Evolutionary conservation across 1,140 invertebrate species (phyloP).

Genomic region (Apis mellifera): DNA sequence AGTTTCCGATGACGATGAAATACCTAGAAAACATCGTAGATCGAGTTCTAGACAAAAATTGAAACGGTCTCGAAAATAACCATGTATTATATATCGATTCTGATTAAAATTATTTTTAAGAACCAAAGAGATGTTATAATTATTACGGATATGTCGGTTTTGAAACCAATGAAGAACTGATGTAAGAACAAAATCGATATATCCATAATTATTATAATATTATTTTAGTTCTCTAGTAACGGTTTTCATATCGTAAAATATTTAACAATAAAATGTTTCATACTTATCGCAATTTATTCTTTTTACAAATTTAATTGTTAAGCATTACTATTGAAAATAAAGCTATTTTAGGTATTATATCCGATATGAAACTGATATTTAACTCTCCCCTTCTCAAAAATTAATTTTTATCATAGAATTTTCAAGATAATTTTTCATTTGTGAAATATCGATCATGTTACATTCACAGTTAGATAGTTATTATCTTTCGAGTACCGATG

Average conservation of each 20-base stretch:
- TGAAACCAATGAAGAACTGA: too few species aligned
- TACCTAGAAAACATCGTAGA: neutral
- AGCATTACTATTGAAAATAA: neutral
- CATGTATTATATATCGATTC: too few species aligned
- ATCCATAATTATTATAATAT: too few species aligned
- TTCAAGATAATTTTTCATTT: neutral
- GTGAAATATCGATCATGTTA: neutral
- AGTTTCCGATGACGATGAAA: neutral
- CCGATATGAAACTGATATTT: neutral
- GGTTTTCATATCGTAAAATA: neutral
- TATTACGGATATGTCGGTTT: too few species aligned
- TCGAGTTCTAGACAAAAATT: neutral
- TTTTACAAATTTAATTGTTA: neutral
- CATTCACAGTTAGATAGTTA: neutral
- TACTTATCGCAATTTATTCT: neutral
- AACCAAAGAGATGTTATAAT: too few species aligned
- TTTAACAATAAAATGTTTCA: constrained; percentile 23
- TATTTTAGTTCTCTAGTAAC: too few species aligned
- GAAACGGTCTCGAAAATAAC: too few species aligned
- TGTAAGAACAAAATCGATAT: too few species aligned
- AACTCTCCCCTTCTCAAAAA: neutral
- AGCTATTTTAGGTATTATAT: neutral
- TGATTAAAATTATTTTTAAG: too few species aligned
- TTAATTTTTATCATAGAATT: neutral
- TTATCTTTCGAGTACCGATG: neutral